Evolutionary conservation across 2,113 vertebrate genomes (phyloP).

Genomic region (Todiramphus chloris): DNA sequence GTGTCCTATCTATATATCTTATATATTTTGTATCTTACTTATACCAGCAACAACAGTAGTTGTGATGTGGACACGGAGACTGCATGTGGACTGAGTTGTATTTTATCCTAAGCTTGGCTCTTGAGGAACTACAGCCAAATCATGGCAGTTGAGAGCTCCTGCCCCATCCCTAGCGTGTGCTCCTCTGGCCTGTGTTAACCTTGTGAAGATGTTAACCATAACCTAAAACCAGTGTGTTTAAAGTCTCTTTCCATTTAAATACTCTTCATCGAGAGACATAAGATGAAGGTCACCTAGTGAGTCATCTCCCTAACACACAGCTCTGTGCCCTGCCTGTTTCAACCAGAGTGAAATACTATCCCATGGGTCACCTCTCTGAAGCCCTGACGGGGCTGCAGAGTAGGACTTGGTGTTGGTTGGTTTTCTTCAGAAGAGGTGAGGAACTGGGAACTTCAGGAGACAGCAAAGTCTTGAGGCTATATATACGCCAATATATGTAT

Average conservation of each 20-base stretch:
- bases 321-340: neutral
- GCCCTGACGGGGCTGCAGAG: neutral
- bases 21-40: neutral
- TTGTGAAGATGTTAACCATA: neutral
- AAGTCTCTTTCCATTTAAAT: neutral
- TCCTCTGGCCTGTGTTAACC: neutral
- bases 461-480: neutral
- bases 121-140: neutral
- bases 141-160: neutral
- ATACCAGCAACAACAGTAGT: accelerated
- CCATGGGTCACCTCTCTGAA: neutral
- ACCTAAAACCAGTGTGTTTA: neutral
- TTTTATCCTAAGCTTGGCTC: neutral
- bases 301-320: neutral
- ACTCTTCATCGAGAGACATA: neutral
- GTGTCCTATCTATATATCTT: neutral
- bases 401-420: neutral
- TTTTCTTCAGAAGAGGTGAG: neutral
- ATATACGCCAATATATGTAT: accelerated
- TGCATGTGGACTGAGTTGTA: neutral
- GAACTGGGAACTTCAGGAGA: neutral
- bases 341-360: neutral
- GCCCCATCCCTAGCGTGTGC: neutral
- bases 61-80: neutral
- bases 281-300: neutral